Conservation (phyloP, 2,888 invertebrate species). For the Zaprionus obscuricornis region DNA sequence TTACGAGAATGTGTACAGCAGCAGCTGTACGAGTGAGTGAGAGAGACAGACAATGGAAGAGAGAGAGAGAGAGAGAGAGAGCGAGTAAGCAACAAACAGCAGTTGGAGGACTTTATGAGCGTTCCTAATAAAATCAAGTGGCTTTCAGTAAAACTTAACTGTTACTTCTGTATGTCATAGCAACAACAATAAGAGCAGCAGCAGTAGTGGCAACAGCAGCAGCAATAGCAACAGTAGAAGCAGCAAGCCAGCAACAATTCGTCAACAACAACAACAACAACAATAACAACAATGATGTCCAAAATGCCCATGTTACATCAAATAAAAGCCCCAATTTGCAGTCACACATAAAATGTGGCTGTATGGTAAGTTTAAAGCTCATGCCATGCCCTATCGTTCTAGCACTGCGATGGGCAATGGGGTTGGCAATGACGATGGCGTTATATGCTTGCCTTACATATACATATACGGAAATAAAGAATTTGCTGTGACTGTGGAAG, state of each 20-base stretch:
- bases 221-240: background rate
- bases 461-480: conserved; percentile 21
- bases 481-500: conserved; percentile 19
- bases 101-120: conserved; percentile 65
- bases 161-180: conserved; percentile 45
- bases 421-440: too few relatives aligned
- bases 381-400: too few relatives aligned
- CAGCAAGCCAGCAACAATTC: background rate
- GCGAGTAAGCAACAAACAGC: too few relatives aligned
- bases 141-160: conserved; percentile 70
- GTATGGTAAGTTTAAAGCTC: conserved; percentile 49
- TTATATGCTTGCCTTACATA: too few relatives aligned
- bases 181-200: conserved; percentile 14
- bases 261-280: conserved; percentile 6
- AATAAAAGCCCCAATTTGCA: conserved; percentile 62
- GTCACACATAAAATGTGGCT: conserved; percentile 39
- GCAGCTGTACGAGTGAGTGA: too few relatives aligned
- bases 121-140: conserved; percentile 73
- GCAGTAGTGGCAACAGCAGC: too few relatives aligned
- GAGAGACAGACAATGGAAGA: too few relatives aligned
- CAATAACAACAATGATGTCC: conserved; percentile 29
- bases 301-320: conserved; percentile 57
- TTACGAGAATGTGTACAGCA: too few relatives aligned
- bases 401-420: too few relatives aligned
- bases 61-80: too few relatives aligned